These are phyloP conservation scores for Pycnonotus jocosus DNA, from an alignment of 2,113 vertebrate genomes.

Conservation along the genomic window DNA sequence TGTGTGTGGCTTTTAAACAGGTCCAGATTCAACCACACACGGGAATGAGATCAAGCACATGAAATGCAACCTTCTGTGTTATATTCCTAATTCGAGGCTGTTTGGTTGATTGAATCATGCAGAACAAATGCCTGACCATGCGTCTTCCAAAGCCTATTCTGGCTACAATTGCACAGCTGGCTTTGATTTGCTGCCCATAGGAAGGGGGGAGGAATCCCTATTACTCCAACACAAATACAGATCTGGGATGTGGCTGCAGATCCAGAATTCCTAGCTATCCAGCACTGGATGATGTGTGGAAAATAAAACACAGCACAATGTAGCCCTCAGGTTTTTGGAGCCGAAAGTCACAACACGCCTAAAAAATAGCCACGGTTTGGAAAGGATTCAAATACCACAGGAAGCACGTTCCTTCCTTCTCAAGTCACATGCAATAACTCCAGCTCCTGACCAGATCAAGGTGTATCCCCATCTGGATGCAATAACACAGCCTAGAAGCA, in stretches of 20 bases:
- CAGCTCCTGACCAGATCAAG: slow-evolving; percentile 37
- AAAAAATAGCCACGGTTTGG: slow-evolving; percentile 35
- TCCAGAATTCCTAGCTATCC: slow-evolving; percentile 39
- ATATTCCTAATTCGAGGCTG: slow-evolving; percentile 16
- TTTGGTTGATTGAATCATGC: slow-evolving; percentile 42
- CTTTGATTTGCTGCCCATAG: slow-evolving; percentile 51
- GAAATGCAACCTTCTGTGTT: slow-evolving; percentile 38
- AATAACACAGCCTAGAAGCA: slow-evolving; percentile 17
- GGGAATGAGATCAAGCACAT: slow-evolving; percentile 39
- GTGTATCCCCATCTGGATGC: slow-evolving; percentile 47
- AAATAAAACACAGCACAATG: slow-evolving; percentile 43
- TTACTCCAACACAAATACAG: slow-evolving; percentile 59
- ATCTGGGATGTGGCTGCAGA: slow-evolving; percentile 47
- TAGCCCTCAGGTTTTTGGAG: slow-evolving; percentile 48
- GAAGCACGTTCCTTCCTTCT: slow-evolving; percentile 25
- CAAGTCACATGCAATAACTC: background rate
- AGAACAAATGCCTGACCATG: slow-evolving; percentile 42
- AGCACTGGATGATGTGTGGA: slow-evolving; percentile 25
- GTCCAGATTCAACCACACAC: slow-evolving; percentile 9
- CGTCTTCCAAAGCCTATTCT: slow-evolving; percentile 22
- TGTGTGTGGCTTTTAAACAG: slow-evolving; percentile 26
- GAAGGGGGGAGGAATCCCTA: slow-evolving; percentile 17
- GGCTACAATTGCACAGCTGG: slow-evolving; percentile 40
- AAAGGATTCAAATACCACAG: slow-evolving; percentile 38
- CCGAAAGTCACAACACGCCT: slow-evolving; percentile 28